Base-by-base conservation (phyloP, 2,797 vertebrate species). In the Sebastes jordani region DNA sequence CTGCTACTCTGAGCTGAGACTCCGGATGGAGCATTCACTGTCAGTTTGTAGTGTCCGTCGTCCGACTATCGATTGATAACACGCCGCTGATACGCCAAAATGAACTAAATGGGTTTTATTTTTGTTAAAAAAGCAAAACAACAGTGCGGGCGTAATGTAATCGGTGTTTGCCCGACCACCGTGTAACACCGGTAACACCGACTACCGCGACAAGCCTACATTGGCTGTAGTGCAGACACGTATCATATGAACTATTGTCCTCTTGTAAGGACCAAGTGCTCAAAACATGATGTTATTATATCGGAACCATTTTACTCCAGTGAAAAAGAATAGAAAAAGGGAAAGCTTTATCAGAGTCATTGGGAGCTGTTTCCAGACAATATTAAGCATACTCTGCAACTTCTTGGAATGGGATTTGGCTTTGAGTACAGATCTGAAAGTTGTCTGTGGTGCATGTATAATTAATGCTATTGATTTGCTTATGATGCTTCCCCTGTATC, bases 401-500 rank as follows among this genome's bases (percentile, higher is more conserved):
- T 86, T 72, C 69, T 64, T 54, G 58, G 62, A 82, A 86, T 70
- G 75, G 71, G 76, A 73, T 85, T 90, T 52, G 71, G 72, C 84
- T 79, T 80, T 58, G 70, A 83, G 71, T 84, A 74, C 85, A 80
- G 85, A 90, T 89, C 62, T 86, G 74, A 80, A 82, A 76, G 75
- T 79, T 78, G 86, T 89, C 85, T 85, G 75, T 10, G 46, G 30
- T 34, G 77, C 89, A 94, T 95, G 90, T 85, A 92, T 94, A 95
- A 95, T 95, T 90, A 86, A 94, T 91, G 88, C 60, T 86, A 94
- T 94, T 86, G 94, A 95, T 95, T 93, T 91, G 87, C 85, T 92
- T 93, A 86, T 92, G 88, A 92, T 90, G 86, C 86, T 86, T 91
- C 81, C 74, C 29, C 64, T 86, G 82, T 80, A 83, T 88, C 88